Conservation (phyloP, 2,797 vertebrate species). For the Leptodactylus fallax region DNA sequence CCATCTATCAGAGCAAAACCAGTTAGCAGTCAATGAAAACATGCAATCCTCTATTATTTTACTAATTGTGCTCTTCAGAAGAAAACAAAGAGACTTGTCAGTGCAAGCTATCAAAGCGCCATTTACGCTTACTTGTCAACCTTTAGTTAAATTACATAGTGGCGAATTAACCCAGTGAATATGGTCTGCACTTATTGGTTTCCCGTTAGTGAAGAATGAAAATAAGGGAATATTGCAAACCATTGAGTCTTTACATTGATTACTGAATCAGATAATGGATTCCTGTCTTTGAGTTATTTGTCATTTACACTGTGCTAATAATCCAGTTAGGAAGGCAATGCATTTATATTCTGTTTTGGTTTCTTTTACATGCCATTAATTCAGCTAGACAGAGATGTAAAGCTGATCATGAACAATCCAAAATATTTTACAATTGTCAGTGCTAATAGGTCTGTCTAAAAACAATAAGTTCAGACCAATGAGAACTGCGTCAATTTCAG, state of each 20-base stretch:
- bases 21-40: slow-evolving; percentile 56
- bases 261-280: slow-evolving; percentile 7
- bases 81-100: slow-evolving; percentile 52
- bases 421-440: not conserved
- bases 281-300: not conserved
- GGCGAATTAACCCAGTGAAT: slow-evolving; percentile 20
- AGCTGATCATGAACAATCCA: not conserved
- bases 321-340: not conserved
- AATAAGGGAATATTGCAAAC: not conserved
- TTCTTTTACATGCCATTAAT: not conserved
- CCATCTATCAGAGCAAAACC: slow-evolving; percentile 51
- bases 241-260: not conserved
- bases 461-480: too few species aligned
- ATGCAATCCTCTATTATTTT: slow-evolving; percentile 56
- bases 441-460: not conserved
- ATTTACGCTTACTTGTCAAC: slow-evolving; percentile 48
- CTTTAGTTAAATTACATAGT: slow-evolving; percentile 39
- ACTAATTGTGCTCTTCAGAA: slow-evolving; percentile 55
- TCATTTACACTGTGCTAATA: not conserved
- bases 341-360: not conserved
- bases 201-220: not conserved
- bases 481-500: too few species aligned
- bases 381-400: not conserved
- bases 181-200: slow-evolving; percentile 10
- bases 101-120: slow-evolving; percentile 20